Evolutionary conservation across 1,140 invertebrate genomes (phyloP).

Genomic region (Hestina assimilis): DNA sequence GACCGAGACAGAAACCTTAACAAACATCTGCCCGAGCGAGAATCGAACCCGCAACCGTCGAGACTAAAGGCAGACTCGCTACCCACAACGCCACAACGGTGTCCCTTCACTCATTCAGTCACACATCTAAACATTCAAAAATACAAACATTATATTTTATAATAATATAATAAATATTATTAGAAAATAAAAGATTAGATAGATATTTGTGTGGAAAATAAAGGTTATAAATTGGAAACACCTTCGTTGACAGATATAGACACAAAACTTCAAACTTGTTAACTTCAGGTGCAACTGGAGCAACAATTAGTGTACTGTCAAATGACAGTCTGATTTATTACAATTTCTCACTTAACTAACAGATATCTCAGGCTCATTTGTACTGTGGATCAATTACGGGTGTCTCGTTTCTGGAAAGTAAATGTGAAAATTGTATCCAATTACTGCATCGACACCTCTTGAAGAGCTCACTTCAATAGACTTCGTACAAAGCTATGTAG

Average conservation of each 20-base stretch:
- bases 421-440: conserved; percentile 15
- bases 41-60: too few species aligned
- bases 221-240: conserved; percentile 9
- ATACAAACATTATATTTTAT: too few species aligned
- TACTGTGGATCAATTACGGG: conserved; percentile 8
- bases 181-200: neutral
- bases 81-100: too few species aligned
- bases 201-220: neutral
- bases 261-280: conserved; percentile 24
- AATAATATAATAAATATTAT: too few species aligned
- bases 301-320: neutral
- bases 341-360: conserved; percentile 9
- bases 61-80: too few species aligned
- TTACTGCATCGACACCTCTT: conserved; percentile 5
- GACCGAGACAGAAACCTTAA: too few species aligned
- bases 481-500: too few species aligned
- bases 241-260: conserved; percentile 36
- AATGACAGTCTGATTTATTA: conserved; percentile 1
- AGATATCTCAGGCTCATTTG: conserved; percentile 10
- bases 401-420: conserved; percentile 13
- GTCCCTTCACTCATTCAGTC: too few species aligned
- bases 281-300: conserved; percentile 18
- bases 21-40: too few species aligned
- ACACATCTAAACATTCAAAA: too few species aligned
- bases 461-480: too few species aligned